Evolutionary conservation across 2,113 vertebrate species (phyloP).

Genomic region (Chloroceryle aenea): DNA sequence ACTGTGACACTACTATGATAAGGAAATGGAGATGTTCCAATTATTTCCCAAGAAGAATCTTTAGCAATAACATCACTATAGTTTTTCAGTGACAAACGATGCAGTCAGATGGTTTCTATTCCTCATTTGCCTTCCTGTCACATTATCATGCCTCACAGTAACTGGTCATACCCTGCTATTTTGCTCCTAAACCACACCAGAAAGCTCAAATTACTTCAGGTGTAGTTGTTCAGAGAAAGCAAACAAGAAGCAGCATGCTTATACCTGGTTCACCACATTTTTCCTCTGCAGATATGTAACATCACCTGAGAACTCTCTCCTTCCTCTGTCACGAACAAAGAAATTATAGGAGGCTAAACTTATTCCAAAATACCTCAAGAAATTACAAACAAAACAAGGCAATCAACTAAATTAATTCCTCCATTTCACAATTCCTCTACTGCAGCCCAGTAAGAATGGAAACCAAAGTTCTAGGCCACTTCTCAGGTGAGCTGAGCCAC

Average conservation of each 20-base stretch:
- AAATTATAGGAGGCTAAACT: background rate
- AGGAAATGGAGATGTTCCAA: background rate
- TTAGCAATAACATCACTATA: background rate
- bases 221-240: background rate
- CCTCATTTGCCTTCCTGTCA: background rate
- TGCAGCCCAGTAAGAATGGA: background rate
- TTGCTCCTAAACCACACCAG: background rate
- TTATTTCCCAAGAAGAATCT: background rate
- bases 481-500: background rate
- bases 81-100: background rate
- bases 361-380: background rate
- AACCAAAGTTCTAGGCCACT: background rate
- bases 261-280: background rate
- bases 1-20: background rate
- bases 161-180: background rate
- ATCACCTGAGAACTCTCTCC: background rate
- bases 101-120: background rate
- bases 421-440: background rate
- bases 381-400: background rate
- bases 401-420: background rate
- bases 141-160: background rate
- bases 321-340: background rate
- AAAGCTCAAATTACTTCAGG: background rate
- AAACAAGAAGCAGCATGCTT: background rate
- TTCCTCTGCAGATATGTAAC: background rate